Evolutionary conservation across 1,140 invertebrate genomes (phyloP).

Genomic region (Ips nitidus): DNA sequence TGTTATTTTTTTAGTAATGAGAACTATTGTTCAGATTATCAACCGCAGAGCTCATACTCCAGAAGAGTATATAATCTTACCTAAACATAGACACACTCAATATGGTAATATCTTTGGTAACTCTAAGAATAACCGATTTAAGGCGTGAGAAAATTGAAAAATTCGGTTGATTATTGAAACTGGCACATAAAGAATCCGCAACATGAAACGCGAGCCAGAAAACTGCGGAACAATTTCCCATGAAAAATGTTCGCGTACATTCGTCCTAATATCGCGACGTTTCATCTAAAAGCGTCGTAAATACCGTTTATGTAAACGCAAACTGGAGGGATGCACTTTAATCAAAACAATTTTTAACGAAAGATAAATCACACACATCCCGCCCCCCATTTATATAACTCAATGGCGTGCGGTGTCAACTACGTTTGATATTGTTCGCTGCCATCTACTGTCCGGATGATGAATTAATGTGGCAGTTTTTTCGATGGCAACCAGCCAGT

Average conservation of each 20-base stretch:
- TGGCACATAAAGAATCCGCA: not conserved
- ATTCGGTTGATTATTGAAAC: no score
- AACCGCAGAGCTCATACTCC: no score
- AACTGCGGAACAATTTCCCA: not conserved
- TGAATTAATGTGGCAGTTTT: not conserved
- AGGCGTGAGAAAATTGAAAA: no score
- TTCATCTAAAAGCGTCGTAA: constrained; percentile 36
- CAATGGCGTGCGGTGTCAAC: constrained; percentile 10
- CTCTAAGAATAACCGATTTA: no score
- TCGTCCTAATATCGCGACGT: constrained; percentile 21
- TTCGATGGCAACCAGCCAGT: no score
- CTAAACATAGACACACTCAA: no score
- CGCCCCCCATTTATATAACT: constrained; percentile 14
- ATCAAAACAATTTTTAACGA: constrained; percentile 36
- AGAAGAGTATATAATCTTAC: no score
- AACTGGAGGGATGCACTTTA: constrained; percentile 29
- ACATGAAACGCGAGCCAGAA: not conserved
- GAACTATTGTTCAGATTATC: no score
- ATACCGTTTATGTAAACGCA: constrained; percentile 35
- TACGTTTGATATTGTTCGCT: constrained; percentile 9
- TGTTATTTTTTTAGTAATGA: no score
- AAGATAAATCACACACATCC: constrained; percentile 28
- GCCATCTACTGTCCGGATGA: not conserved
- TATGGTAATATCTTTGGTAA: no score
- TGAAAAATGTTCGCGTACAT: constrained; percentile 2